A percentile compares a stretch with the other conserved stretches of the same genome.
Evolutionary conservation across 2,113 vertebrate species (phyloP).

Genomic region (Dinomys branickii): DNA sequence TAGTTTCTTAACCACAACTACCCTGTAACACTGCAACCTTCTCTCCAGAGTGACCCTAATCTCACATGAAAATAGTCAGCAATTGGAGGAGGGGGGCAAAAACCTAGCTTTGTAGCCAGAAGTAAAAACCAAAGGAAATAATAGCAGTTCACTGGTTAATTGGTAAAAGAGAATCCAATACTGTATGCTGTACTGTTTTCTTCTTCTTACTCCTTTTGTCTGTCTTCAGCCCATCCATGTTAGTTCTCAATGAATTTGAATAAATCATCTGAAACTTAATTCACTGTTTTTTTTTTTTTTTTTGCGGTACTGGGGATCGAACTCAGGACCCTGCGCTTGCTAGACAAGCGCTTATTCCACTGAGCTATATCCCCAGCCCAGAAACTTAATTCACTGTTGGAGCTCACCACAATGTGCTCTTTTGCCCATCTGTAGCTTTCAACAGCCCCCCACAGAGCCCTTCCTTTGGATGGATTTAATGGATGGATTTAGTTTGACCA

Average conservation of each 20-base stretch:
- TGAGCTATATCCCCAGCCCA: too few species aligned
- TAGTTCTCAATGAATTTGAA: constrained; percentile 96
- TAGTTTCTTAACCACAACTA: constrained; percentile 31
- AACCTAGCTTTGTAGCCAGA: constrained; percentile 27
- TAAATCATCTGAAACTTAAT: constrained; percentile 99
- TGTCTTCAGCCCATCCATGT: constrained; percentile 99
- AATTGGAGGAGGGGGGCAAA: not conserved
- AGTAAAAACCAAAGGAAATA: constrained; percentile 13
- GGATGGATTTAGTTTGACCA: constrained; percentile 95
- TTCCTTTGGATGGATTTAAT: constrained; percentile 95
- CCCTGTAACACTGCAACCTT: not conserved
- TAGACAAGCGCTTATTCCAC: too few species aligned
- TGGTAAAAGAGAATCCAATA: not conserved
- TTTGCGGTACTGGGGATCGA: too few species aligned
- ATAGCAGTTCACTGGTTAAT: not conserved
- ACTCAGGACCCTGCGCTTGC: too few species aligned
- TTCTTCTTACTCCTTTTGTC: constrained; percentile 98
- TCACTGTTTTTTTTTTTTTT: too few species aligned
- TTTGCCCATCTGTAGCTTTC: constrained; percentile 96
- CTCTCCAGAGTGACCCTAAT: constrained; percentile 25
- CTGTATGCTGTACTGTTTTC: constrained; percentile 94
- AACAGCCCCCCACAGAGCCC: constrained; percentile 91
- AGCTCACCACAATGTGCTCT: constrained; percentile 98
- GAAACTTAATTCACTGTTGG: constrained; percentile 99
- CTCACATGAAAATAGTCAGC: constrained; percentile 17